These are phyloP conservation scores for Drosophila vallismaia DNA, from an alignment of 2,888 invertebrate genomes.

Conservation along the genomic window DNA sequence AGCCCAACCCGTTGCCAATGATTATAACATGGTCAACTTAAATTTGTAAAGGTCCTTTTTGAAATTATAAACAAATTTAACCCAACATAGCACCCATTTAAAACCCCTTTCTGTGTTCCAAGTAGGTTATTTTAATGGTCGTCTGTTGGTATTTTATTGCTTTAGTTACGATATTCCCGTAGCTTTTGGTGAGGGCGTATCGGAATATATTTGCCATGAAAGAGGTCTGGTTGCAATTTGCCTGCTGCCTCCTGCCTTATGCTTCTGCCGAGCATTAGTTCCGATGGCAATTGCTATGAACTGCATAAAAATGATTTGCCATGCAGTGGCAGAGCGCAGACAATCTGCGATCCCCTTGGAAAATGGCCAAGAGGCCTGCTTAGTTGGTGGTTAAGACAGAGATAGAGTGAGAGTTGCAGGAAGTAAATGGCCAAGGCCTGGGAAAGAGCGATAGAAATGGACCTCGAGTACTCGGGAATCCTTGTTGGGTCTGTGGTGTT, in stretches of 20 bases:
- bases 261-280: conserved; percentile 59
- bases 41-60: too few relatives aligned
- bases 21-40: too few relatives aligned
- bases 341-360: conserved; percentile 26
- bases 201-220: conserved; percentile 59
- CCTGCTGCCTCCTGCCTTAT: conserved; percentile 9
- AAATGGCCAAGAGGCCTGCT: conserved; percentile 23
- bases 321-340: conserved; percentile 71
- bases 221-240: conserved; percentile 32
- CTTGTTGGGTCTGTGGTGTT: conserved; percentile 56
- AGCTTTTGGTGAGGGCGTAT: conserved; percentile 67
- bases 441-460: conserved; percentile 30
- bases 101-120: background rate
- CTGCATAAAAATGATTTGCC: conserved; percentile 71
- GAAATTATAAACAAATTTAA: background rate
- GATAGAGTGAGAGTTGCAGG: conserved; percentile 21
- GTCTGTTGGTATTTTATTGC: conserved; percentile 10
- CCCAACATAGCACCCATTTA: background rate
- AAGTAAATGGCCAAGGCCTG: conserved; percentile 34
- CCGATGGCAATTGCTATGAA: conserved; percentile 67
- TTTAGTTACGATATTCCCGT: conserved; percentile 28
- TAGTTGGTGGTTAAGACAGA: conserved; percentile 20
- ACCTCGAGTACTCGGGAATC: conserved; percentile 9
- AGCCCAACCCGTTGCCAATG: too few relatives aligned
- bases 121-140: background rate